Conservation (phyloP, 1,140 invertebrate genomes). For the Ectropis grisescens region DNA sequence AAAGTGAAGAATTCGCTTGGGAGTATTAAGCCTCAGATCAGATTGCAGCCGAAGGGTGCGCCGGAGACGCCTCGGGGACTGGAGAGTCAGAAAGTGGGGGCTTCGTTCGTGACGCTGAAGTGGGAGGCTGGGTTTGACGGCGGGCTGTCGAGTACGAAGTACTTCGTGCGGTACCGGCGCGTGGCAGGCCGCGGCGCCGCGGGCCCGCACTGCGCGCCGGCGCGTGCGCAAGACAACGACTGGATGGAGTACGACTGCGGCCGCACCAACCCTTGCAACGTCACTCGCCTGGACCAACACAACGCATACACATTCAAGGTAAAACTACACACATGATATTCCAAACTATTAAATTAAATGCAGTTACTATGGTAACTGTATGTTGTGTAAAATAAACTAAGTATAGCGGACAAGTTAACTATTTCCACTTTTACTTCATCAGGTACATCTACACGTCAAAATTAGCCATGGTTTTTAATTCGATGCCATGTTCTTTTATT, state of each 20-base stretch:
- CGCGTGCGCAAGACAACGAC: conserved; percentile 72
- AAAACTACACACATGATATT: conserved; percentile 9
- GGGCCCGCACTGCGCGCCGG: conserved; percentile 68
- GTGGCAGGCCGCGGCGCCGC: conserved; percentile 65
- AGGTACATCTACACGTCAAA: no score
- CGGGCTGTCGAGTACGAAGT: conserved; percentile 86
- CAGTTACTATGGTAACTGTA: conserved; percentile 1
- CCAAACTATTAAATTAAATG: conserved; percentile 8
- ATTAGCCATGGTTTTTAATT: no score
- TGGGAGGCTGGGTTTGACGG: conserved; percentile 94
- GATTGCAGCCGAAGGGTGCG: conserved; percentile 85
- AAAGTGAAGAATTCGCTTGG: conserved; percentile 85
- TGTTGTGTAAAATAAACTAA: no score
- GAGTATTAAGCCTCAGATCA: conserved; percentile 81
- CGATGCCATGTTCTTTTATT: no score
- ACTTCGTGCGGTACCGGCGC: conserved; percentile 83
- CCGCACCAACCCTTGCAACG: conserved; percentile 87
- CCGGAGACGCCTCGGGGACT: conserved; percentile 85
- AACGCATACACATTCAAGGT: conserved; percentile 85
- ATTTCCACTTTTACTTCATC: no score
- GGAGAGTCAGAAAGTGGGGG: conserved; percentile 77
- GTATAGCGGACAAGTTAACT: no score
- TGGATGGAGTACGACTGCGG: conserved; percentile 89
- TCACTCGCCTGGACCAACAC: conserved; percentile 86
- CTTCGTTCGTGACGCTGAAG: conserved; percentile 81